Evolutionary conservation across 2,888 invertebrate genomes (phyloP).

Genomic region (Folsomia manolachei): DNA sequence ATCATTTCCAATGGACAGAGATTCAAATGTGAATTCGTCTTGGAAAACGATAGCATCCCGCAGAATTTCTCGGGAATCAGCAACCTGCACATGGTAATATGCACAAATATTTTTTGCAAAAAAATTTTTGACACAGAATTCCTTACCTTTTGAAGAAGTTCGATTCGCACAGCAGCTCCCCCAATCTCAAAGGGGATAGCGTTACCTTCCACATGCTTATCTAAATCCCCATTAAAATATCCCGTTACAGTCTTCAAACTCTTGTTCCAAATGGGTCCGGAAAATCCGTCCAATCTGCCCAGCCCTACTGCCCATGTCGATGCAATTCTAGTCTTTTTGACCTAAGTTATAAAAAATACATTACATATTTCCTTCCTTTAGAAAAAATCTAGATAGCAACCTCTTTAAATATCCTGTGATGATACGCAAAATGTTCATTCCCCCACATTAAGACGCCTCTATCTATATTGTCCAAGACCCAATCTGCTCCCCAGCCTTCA

Average conservation of each 20-base stretch:
- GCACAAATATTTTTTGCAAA: not conserved
- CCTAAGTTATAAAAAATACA: constrained; percentile 15
- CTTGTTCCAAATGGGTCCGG: constrained; percentile 10
- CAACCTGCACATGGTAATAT: too few species aligned
- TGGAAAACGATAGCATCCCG: too few species aligned
- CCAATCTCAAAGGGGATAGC: constrained; percentile 2
- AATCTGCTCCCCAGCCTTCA: not conserved
- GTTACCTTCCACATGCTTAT: not conserved
- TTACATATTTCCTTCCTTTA: not conserved
- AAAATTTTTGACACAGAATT: not conserved
- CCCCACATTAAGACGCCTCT: constrained; percentile 28
- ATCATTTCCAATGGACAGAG: not conserved
- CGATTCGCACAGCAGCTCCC: constrained; percentile 24
- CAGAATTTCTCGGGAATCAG: too few species aligned
- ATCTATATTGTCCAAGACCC: constrained; percentile 18
- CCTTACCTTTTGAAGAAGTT: constrained; percentile 24
- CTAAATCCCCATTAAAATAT: constrained; percentile 6
- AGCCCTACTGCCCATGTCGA: constrained; percentile 30
- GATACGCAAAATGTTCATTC: constrained; percentile 19
- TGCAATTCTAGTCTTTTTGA: constrained; percentile 18
- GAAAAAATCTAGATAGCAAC: constrained; percentile 5
- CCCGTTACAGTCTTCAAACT: not conserved
- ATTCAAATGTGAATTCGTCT: too few species aligned
- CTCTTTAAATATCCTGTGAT: constrained; percentile 27
- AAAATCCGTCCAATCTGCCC: not conserved